Percentiles rank a stretch among this genome's conserved stretches.
Evolutionary conservation across 2,888 invertebrate genomes (phyloP).

Genomic region (Tethea ocularis): DNA sequence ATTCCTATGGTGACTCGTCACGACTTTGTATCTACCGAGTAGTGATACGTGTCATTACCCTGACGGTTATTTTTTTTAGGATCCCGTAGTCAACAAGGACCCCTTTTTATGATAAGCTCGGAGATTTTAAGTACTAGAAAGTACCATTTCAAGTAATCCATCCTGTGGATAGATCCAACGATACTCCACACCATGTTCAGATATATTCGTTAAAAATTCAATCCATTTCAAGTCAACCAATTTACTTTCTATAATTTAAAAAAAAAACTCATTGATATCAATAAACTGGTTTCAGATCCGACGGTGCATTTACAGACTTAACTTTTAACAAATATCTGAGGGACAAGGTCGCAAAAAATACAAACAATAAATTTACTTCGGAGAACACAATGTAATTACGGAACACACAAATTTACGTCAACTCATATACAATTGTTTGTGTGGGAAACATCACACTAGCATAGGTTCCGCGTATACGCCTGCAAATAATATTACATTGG

Average conservation of each 20-base stretch:
- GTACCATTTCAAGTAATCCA: no score
- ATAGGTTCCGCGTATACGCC: constrained; percentile 78
- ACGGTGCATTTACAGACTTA: no score
- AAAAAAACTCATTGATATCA: background rate
- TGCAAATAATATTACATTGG: constrained; percentile 85
- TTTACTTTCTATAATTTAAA: background rate
- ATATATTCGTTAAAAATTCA: no score
- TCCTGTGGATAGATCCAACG: no score
- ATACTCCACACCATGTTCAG: no score
- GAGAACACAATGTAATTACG: constrained; percentile 2
- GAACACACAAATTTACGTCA: constrained; percentile 4
- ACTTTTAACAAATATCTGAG: background rate
- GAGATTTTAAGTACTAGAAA: no score
- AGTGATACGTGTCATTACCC: background rate
- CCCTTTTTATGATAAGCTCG: no score
- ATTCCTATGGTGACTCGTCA: background rate
- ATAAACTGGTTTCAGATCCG: background rate
- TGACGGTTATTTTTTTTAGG: background rate
- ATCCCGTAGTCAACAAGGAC: no score
- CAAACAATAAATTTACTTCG: background rate
- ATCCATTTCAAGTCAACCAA: no score
- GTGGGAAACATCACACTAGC: constrained; percentile 26
- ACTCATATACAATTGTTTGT: background rate
- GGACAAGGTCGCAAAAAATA: constrained; percentile 1
- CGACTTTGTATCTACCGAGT: background rate